Evolutionary conservation across 2,797 vertebrate genomes (phyloP).

Genomic region (Nannoperca obscura): DNA sequence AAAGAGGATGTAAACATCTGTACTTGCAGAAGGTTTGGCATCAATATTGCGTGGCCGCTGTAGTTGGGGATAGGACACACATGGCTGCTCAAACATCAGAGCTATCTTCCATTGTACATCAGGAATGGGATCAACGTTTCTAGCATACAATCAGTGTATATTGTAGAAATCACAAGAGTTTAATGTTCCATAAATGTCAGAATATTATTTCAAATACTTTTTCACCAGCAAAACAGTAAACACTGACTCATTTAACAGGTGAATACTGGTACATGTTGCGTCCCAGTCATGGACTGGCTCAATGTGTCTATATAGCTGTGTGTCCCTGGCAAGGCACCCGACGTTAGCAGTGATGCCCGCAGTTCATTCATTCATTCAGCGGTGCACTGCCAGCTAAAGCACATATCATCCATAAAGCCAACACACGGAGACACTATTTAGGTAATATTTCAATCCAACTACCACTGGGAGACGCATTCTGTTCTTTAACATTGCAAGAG

Average conservation of each 20-base stretch:
- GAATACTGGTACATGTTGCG: background rate
- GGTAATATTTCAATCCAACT: accelerated
- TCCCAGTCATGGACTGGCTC: background rate
- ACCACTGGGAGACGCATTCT: background rate
- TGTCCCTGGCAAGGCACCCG: no score
- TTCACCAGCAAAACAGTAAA: background rate
- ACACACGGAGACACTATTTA: background rate
- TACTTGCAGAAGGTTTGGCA: no score
- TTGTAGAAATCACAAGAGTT: background rate
- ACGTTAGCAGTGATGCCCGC: background rate
- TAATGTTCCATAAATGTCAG: background rate
- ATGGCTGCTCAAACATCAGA: background rate
- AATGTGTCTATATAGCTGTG: background rate
- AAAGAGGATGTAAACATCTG: background rate
- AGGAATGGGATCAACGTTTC: background rate
- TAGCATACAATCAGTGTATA: background rate
- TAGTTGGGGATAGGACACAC: background rate
- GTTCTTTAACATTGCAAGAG: background rate
- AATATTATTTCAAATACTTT: background rate
- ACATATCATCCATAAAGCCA: background rate
- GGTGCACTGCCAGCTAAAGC: no score
- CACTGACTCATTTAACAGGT: background rate
- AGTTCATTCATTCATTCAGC: slow-evolving; percentile 32
- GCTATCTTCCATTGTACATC: background rate
- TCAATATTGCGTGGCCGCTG: background rate